Conservation (phyloP, 2,113 vertebrate genomes). For the Athene cunicularia region DNA sequence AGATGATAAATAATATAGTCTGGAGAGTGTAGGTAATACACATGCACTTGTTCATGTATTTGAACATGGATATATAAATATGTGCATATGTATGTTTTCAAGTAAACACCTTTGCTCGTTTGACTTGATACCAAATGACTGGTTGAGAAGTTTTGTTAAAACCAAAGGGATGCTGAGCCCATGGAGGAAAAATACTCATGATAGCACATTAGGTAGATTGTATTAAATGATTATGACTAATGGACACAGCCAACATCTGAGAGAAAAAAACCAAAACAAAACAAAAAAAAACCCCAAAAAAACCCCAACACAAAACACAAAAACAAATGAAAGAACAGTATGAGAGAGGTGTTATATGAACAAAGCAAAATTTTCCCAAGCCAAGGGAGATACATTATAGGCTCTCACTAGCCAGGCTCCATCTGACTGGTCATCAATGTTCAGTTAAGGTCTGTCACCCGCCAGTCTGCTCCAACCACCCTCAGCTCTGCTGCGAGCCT, state of each 20-base stretch:
- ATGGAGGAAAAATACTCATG: not conserved
- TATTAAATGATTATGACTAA: not conserved
- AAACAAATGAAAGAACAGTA: not conserved
- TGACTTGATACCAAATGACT: not conserved
- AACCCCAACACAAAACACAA: too few relatives aligned
- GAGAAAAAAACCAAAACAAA: not conserved
- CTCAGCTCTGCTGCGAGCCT: not conserved
- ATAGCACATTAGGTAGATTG: not conserved
- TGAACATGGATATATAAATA: not conserved
- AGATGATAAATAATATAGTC: not conserved
- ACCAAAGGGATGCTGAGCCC: not conserved
- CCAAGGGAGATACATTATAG: not conserved
- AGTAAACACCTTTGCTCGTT: not conserved
- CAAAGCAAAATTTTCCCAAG: not conserved
- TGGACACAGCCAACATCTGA: not conserved
- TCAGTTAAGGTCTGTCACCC: not conserved
- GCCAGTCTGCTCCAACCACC: accelerated
- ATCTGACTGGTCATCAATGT: accelerated
- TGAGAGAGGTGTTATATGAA: not conserved
- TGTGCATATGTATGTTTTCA: not conserved
- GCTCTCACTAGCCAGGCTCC: not conserved
- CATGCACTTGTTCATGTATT: not conserved
- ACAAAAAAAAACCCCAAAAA: not conserved
- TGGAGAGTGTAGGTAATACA: not conserved
- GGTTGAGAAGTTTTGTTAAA: not conserved